phyloP scores from a whole-genome alignment of 92 coral and sea anemone species.

The Metridium senile region DNA sequence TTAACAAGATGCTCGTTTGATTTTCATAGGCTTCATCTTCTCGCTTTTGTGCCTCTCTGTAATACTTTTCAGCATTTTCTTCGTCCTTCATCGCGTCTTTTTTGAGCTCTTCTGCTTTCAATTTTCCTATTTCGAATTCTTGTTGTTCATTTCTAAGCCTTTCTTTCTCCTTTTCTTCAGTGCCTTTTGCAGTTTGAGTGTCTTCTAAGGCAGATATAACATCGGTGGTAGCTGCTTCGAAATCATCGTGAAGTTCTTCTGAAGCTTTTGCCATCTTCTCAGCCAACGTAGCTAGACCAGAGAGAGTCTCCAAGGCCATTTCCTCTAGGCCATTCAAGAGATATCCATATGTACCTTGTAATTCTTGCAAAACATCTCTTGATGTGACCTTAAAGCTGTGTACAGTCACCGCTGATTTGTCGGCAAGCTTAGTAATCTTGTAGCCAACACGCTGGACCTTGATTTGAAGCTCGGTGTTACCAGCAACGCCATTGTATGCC shows the following conservation, averaged over 20 bases:
- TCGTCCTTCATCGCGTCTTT: conserved; percentile 49
- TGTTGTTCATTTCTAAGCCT: conserved; percentile 12
- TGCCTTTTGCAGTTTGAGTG: conserved; percentile 54
- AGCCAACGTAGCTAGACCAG: conserved; percentile 41
- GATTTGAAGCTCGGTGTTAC: conserved; percentile 56
- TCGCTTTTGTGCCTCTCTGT: conserved; percentile 42
- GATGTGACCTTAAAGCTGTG: conserved; percentile 55
- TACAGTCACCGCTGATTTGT: conserved; percentile 64
- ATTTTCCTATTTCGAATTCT: conserved; percentile 31
- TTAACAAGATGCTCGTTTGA: conserved; percentile 3
- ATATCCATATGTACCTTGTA: conserved; percentile 45
- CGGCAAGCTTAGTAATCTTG: conserved; percentile 63
- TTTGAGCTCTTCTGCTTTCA: conserved; percentile 42
- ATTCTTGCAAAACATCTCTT: conserved; percentile 43
- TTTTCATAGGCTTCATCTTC: conserved; percentile 30
- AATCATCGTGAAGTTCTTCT: conserved; percentile 51
- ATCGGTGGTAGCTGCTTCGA: conserved; percentile 56
- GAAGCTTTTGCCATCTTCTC: conserved; percentile 63
- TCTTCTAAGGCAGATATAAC: conserved; percentile 51
- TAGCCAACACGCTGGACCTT: conserved; percentile 63
- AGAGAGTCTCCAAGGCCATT: conserved; percentile 66
- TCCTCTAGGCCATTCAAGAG: conserved; percentile 63
- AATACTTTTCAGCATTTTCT: conserved; percentile 30
- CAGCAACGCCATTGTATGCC: conserved; percentile 72
- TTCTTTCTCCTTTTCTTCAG: conserved; percentile 21